Percentiles rank a stretch among this genome's conserved stretches.
Evolutionary conservation across 1,140 invertebrate genomes (phyloP).

Genomic region (Patella vulgata): DNA sequence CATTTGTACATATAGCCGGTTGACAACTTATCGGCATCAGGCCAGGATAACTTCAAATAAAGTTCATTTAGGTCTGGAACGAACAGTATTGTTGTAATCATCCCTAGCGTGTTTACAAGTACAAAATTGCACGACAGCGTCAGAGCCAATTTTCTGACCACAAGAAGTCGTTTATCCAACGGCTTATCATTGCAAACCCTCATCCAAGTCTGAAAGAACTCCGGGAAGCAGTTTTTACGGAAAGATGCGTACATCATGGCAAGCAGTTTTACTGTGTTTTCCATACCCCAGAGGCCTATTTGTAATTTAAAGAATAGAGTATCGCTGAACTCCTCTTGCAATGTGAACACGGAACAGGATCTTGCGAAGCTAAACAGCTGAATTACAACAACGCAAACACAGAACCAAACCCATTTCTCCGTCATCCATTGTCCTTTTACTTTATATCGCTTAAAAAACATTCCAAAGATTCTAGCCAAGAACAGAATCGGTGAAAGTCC

Average conservation of each 20-base stretch:
- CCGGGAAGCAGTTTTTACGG: background rate
- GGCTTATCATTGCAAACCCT: background rate
- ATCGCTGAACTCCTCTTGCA: background rate
- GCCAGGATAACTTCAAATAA: background rate
- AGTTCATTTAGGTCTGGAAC: background rate
- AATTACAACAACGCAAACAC: too few species aligned
- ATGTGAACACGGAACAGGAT: too few species aligned
- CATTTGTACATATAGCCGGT: background rate
- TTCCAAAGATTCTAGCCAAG: too few species aligned
- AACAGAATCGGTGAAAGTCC: too few species aligned
- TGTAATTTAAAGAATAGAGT: background rate
- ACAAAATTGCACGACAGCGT: background rate
- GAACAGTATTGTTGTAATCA: background rate
- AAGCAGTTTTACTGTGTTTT: background rate
- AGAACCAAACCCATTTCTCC: too few species aligned
- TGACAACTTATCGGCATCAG: background rate
- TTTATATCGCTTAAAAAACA: too few species aligned
- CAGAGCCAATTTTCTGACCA: background rate
- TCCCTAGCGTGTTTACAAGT: background rate
- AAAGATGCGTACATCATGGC: background rate
- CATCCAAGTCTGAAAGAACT: constrained; percentile 2
- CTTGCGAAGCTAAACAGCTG: too few species aligned
- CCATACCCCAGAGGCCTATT: background rate
- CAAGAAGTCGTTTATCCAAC: background rate
- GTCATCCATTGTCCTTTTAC: too few species aligned